Conservation (phyloP, 2,113 vertebrate species). For the Anolis carolinensis region DNA sequence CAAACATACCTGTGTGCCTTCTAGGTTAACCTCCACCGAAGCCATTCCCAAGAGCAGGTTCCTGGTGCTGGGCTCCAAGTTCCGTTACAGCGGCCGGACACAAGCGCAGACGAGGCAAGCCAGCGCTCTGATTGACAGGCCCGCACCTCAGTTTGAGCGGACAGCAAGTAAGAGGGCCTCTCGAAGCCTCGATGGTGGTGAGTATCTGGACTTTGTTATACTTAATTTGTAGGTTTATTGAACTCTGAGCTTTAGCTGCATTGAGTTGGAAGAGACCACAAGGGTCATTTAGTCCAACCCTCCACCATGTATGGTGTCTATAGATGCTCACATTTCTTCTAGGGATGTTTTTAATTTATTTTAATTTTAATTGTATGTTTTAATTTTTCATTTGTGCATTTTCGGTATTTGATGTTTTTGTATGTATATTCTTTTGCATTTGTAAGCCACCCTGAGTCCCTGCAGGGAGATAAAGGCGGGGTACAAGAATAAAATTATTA, state of each 20-base stretch:
- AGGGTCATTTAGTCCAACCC: too few species aligned
- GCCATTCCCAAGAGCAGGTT: conserved; percentile 93
- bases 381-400: too few species aligned
- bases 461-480: too few species aligned
- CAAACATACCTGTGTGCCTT: rapidly evolving
- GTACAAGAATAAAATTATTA: too few species aligned
- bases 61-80: conserved; percentile 94
- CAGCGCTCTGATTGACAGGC: conserved; percentile 93
- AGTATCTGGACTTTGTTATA: conserved; percentile 17
- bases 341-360: neutral
- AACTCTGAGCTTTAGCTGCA: neutral
- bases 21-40: conserved; percentile 92
- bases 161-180: conserved; percentile 94
- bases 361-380: too few species aligned
- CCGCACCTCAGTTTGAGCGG: conserved; percentile 92
- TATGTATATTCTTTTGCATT: too few species aligned
- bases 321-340: neutral
- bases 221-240: neutral
- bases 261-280: neutral
- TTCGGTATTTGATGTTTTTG: too few species aligned
- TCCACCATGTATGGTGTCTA: too few species aligned
- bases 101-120: conserved; percentile 95
- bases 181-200: conserved; percentile 94
- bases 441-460: too few species aligned
- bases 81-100: conserved; percentile 95